Evolutionary conservation across 2,797 vertebrate genomes (phyloP).

Genomic region (Falco columbarius): DNA sequence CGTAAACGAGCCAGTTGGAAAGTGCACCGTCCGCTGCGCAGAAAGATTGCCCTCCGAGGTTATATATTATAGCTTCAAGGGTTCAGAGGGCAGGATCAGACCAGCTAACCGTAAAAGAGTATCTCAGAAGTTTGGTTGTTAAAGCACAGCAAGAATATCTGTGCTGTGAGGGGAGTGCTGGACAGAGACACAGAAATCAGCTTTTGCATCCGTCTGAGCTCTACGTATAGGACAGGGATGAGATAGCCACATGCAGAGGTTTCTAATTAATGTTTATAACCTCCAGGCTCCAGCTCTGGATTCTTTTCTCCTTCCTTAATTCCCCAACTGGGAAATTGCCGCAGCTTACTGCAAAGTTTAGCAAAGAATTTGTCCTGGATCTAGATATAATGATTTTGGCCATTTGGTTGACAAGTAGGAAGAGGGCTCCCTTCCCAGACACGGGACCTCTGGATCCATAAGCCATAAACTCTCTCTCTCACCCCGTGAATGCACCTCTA

Average conservation of each 20-base stretch:
- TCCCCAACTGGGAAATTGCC: neutral
- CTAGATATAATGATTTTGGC: neutral
- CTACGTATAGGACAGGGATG: neutral
- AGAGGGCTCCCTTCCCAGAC: neutral
- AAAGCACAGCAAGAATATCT: neutral
- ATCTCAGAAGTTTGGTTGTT: neutral
- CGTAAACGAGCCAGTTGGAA: neutral
- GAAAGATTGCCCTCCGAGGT: neutral
- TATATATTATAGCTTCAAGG: neutral
- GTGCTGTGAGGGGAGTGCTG: neutral
- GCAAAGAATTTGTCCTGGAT: neutral
- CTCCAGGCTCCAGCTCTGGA: neutral
- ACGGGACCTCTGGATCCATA: neutral
- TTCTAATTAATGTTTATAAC: neutral
- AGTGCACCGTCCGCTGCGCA: neutral
- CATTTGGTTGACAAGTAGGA: neutral
- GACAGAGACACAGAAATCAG: conserved; percentile 19
- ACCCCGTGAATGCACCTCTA: accelerated
- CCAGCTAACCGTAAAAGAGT: accelerated
- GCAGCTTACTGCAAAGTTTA: neutral
- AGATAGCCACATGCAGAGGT: neutral
- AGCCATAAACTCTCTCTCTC: neutral
- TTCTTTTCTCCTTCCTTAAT: neutral
- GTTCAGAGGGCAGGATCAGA: neutral
- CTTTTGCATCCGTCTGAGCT: neutral